phyloP scores from a whole-genome alignment of 2,113 vertebrate species.

The Etheostoma cragini region DNA sequence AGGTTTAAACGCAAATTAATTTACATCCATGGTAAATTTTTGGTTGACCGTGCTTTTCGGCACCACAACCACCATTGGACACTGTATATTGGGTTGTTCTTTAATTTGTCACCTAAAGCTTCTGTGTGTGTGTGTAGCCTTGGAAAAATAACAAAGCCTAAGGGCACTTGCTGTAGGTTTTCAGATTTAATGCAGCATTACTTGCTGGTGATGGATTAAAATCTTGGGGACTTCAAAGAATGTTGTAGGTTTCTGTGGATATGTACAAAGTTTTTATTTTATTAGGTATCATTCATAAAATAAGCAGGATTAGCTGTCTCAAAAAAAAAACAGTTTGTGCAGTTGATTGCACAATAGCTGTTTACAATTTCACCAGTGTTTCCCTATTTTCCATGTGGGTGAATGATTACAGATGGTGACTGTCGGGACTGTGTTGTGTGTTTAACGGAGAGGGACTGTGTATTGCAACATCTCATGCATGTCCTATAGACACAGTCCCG shows the following conservation, averaged over 20 bases:
- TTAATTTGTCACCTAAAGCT: neutral
- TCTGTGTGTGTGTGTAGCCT: neutral
- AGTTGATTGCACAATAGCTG: neutral
- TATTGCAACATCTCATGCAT: neutral
- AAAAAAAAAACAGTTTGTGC: neutral
- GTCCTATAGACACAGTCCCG: neutral
- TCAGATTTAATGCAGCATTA: neutral
- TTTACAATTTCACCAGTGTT: neutral
- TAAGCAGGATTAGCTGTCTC: neutral
- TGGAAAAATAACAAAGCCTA: neutral
- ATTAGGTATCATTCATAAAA: neutral
- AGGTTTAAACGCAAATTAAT: no score
- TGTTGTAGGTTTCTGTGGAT: neutral
- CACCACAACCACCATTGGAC: neutral
- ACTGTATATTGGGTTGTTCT: neutral
- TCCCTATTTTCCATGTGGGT: neutral
- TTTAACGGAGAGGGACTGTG: neutral
- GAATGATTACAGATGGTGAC: neutral
- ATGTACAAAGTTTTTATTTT: neutral
- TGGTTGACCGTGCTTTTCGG: no score
- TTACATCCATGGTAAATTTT: no score
- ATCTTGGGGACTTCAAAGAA: neutral
- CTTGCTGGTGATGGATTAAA: neutral
- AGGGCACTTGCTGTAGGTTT: neutral
- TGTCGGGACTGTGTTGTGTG: neutral